Conservation (phyloP, 2,888 invertebrate species). For the Phortica okadai region DNA sequence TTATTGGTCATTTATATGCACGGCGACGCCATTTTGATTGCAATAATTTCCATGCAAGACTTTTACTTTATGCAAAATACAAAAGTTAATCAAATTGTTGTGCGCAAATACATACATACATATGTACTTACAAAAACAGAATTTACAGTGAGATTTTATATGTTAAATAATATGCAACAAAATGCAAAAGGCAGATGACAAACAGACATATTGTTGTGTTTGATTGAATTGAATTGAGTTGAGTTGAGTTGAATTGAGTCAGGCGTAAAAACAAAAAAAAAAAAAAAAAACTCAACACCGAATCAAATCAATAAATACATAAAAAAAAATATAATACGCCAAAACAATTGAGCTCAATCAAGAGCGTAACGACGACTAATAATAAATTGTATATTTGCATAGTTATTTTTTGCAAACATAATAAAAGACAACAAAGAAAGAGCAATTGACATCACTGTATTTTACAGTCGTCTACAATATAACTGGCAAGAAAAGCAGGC, state of each 20-base stretch:
- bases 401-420: background rate
- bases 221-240: no score
- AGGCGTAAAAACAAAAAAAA: background rate
- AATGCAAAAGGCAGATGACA: no score
- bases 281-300: background rate
- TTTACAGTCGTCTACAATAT: background rate
- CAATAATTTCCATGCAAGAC: slow-evolving; percentile 1
- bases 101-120: no score
- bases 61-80: background rate
- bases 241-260: no score
- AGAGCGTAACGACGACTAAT: background rate
- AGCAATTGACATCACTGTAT: background rate
- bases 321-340: background rate
- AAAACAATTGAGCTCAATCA: slow-evolving; percentile 25
- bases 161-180: no score
- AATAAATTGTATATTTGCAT: background rate
- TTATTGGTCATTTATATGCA: no score
- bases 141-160: no score
- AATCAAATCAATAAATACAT: slow-evolving; percentile 8
- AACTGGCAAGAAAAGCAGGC: background rate
- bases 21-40: background rate
- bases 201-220: no score
- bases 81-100: no score
- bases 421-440: background rate
- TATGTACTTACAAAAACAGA: no score